Evolutionary conservation across 2,113 vertebrate genomes (phyloP).

Genomic region (Ariopsis seemanni): DNA sequence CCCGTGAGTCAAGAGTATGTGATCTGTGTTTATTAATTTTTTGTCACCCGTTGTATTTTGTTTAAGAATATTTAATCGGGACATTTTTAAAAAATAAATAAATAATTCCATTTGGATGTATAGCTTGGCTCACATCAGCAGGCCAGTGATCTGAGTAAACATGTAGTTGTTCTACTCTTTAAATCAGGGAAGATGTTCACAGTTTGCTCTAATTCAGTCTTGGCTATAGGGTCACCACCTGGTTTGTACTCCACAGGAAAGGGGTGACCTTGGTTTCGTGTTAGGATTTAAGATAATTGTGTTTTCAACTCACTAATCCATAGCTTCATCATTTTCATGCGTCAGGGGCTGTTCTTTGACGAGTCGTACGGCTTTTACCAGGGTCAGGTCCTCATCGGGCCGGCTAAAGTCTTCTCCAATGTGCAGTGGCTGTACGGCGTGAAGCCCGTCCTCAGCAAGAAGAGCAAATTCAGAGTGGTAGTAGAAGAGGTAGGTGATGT

Average conservation of each 20-base stretch:
- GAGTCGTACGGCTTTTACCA: conserved; percentile 98
- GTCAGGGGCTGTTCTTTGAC: conserved; percentile 95
- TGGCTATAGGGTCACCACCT: not conserved
- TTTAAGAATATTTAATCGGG: not conserved
- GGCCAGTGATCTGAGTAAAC: not conserved
- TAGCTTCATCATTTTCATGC: not conserved
- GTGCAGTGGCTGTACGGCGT: conserved; percentile 97
- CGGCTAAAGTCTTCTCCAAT: conserved; percentile 94
- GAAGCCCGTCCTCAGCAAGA: conserved; percentile 95
- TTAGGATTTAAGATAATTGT: not conserved
- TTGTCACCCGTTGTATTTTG: not conserved
- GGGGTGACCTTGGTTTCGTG: not conserved
- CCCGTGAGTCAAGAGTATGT: not conserved
- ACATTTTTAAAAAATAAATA: not conserved
- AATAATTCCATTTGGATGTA: not conserved
- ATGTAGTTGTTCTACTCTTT: not conserved
- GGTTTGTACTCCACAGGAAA: not conserved
- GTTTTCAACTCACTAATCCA: not conserved
- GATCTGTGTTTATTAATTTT: not conserved
- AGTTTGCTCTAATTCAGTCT: not conserved
- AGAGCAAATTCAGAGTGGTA: conserved; percentile 97
- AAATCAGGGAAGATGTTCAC: not conserved
- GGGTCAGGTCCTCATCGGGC: conserved; percentile 95
- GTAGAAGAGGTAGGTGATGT: conserved; percentile 86
- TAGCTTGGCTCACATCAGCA: not conserved